phyloP scores from a whole-genome alignment of 2,113 vertebrate genomes.

The Madoqua kirkii region DNA sequence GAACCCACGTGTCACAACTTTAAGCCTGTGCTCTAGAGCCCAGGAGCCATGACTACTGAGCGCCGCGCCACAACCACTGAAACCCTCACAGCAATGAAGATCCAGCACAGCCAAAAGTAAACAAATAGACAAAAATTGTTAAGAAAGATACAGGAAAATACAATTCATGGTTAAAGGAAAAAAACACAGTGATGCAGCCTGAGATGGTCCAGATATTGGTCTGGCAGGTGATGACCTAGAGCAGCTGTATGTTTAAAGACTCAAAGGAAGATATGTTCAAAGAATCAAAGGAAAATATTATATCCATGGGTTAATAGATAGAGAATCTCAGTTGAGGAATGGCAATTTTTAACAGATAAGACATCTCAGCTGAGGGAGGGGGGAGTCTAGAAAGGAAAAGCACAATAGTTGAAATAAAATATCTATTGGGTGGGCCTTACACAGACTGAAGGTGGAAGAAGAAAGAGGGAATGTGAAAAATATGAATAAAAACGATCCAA shows the following conservation, averaged over 20 bases:
- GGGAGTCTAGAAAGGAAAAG: background rate
- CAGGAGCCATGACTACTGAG: background rate
- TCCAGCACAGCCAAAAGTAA: background rate
- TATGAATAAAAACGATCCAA: background rate
- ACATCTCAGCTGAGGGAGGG: background rate
- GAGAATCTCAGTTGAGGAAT: background rate
- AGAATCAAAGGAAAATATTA: background rate
- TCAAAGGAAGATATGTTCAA: background rate
- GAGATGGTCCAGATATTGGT: background rate
- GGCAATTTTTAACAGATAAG: background rate
- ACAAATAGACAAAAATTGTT: background rate
- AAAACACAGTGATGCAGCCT: background rate
- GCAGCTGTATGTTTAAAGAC: background rate
- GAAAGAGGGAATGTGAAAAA: too few species aligned
- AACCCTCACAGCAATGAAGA: background rate
- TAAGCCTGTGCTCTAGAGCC: background rate
- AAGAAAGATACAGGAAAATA: background rate
- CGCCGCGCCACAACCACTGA: background rate
- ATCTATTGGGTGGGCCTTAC: background rate
- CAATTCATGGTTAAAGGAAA: background rate
- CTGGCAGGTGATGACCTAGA: background rate
- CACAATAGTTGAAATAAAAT: too few species aligned
- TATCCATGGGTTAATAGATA: background rate
- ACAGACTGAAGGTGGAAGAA: accelerated
- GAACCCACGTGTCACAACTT: background rate